A percentile compares a stretch with the other conserved stretches of the same genome.
Evolutionary conservation across 2,113 vertebrate species (phyloP).

Genomic region (Sakesphorus luctuosus): DNA sequence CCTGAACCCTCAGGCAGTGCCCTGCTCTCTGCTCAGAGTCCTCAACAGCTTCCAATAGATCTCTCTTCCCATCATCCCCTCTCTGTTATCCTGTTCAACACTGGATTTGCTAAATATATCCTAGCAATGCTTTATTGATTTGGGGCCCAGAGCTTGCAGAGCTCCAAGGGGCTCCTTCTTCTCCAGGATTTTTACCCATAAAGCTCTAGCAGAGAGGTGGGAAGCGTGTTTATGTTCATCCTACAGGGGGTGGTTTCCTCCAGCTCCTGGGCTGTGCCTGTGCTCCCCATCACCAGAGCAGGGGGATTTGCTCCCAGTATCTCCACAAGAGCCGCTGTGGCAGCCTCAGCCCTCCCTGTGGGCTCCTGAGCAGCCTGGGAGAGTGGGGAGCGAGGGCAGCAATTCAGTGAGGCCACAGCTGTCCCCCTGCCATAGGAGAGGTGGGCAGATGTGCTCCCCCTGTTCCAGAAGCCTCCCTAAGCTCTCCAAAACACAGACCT

Average conservation of each 20-base stretch:
- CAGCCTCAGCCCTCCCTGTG: neutral
- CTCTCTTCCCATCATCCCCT: neutral
- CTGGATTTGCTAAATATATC: neutral
- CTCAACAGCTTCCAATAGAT: neutral
- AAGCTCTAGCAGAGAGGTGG: neutral
- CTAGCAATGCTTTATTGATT: neutral
- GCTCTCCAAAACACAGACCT: accelerated
- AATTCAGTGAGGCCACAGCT: neutral
- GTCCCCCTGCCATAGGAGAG: neutral
- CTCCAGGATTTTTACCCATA: neutral
- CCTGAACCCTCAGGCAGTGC: neutral
- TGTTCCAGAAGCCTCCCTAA: neutral
- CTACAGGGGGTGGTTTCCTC: neutral
- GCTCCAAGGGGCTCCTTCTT: neutral
- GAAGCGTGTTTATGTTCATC: neutral
- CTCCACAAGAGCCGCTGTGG: neutral
- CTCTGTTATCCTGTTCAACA: neutral
- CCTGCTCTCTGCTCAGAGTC: neutral
- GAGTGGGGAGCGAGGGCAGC: accelerated
- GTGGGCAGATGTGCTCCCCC: neutral
- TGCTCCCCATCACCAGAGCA: constrained; percentile 9
- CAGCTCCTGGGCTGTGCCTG: neutral
- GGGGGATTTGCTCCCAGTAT: neutral
- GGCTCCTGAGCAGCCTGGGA: neutral
- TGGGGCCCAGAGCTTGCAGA: neutral